A percentile compares a stretch with the other conserved stretches of the same genome.
These are phyloP conservation scores for Neodiprion fabricii DNA, from an alignment of 1,140 invertebrate genomes.

Conservation along the genomic window DNA sequence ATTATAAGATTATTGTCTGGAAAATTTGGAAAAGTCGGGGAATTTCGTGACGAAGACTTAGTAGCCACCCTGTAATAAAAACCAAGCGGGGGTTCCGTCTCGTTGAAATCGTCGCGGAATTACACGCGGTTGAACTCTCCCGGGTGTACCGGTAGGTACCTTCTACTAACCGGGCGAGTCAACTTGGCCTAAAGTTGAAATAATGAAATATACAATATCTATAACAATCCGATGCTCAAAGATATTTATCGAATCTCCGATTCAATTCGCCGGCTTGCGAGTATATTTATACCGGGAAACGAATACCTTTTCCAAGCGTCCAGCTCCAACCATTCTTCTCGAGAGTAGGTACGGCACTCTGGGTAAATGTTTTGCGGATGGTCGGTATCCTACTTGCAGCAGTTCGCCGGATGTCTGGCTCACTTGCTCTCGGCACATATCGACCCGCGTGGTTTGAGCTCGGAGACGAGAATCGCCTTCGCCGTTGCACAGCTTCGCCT, in stretches of 20 bases:
- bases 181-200: background rate
- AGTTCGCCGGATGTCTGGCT: slow-evolving; percentile 56
- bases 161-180: background rate
- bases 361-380: slow-evolving; percentile 64
- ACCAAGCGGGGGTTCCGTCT: background rate
- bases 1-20: too few species aligned
- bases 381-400: slow-evolving; percentile 45
- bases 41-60: too few species aligned
- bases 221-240: too few species aligned
- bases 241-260: background rate
- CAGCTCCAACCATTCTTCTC: too few species aligned
- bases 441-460: slow-evolving; percentile 54
- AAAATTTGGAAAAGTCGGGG: too few species aligned
- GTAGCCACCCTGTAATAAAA: background rate
- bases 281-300: too few species aligned
- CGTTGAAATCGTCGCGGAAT: background rate
- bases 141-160: background rate
- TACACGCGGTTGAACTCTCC: background rate
- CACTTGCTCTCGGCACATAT: slow-evolving; percentile 58
- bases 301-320: too few species aligned
- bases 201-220: too few species aligned
- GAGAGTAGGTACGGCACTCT: slow-evolving; percentile 41
- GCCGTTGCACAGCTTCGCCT: slow-evolving; percentile 27
- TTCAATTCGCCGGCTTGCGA: background rate
- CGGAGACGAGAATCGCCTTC: slow-evolving; percentile 38